Percentiles rank a stretch among this genome's conserved stretches.
These are phyloP conservation scores for Emydoidea blandingii DNA, from an alignment of 2,797 vertebrate species.

Conservation along the genomic window DNA sequence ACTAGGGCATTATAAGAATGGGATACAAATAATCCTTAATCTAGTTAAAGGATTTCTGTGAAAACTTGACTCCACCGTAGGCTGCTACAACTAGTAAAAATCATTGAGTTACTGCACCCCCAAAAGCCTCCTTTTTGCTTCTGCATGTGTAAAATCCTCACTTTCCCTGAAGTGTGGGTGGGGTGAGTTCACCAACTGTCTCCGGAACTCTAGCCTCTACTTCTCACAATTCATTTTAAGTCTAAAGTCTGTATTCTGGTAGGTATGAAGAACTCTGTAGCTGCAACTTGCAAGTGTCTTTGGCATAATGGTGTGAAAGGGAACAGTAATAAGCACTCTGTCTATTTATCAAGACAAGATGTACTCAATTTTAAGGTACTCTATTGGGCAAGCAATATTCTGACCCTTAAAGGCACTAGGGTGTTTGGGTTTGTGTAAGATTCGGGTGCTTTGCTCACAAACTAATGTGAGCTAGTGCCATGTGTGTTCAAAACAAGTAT, in stretches of 20 bases:
- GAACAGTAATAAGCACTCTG: too few relatives aligned
- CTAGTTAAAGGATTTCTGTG: slow-evolving; percentile 21
- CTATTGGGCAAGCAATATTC: background rate
- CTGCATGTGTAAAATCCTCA: slow-evolving; percentile 45
- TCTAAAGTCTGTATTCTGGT: background rate
- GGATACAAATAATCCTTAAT: slow-evolving; percentile 57
- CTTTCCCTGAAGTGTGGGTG: slow-evolving; percentile 3
- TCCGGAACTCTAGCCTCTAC: background rate
- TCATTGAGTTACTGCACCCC: background rate
- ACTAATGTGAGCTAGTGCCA: background rate
- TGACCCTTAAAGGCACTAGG: background rate
- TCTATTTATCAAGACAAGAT: background rate
- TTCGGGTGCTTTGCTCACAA: background rate
- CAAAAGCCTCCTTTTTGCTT: slow-evolving; percentile 28
- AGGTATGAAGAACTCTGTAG: background rate
- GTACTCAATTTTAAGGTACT: background rate
- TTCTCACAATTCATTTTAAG: background rate
- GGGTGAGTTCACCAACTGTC: slow-evolving; percentile 37
- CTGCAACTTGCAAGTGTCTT: background rate
- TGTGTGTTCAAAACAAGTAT: background rate
- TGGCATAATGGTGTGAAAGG: background rate
- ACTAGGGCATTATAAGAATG: slow-evolving; percentile 27
- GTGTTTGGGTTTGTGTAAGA: background rate
- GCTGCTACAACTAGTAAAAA: background rate
- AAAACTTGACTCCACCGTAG: too few relatives aligned